These are phyloP conservation scores for Bungarus multicinctus DNA, from an alignment of 2,113 vertebrate species.

Conservation along the genomic window DNA sequence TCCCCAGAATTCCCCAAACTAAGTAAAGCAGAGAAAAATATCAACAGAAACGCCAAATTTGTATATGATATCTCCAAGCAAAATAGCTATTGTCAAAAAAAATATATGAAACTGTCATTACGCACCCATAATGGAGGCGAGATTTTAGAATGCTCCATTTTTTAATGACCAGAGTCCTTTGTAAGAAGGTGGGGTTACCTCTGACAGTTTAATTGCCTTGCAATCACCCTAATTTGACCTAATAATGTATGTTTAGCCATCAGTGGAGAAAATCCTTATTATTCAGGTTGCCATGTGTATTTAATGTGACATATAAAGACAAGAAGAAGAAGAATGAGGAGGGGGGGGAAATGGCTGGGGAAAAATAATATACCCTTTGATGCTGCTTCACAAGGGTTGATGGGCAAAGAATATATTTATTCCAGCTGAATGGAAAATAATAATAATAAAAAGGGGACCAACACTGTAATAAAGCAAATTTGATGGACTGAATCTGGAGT, in stretches of 20 bases:
- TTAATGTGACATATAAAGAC: conserved; percentile 36
- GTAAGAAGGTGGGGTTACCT: conserved; percentile 45
- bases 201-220: conserved; percentile 67
- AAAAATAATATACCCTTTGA: conserved; percentile 33
- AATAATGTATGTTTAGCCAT: conserved; percentile 65
- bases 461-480: conserved; percentile 5
- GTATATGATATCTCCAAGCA: neutral
- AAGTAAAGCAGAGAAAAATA: neutral
- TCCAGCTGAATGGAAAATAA: conserved; percentile 31
- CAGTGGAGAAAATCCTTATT: conserved; percentile 57
- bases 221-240: conserved; percentile 70
- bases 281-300: conserved; percentile 55
- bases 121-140: neutral
- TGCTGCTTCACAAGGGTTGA: conserved; percentile 29
- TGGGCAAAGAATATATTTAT: conserved; percentile 35
- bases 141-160: neutral
- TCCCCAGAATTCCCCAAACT: neutral
- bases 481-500: conserved; percentile 13
- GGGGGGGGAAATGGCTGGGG: neutral
- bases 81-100: conserved; percentile 17
- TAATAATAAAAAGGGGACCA: conserved; percentile 14
- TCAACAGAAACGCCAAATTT: neutral
- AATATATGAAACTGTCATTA: conserved; percentile 9
- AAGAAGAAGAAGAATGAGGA: neutral
- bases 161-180: conserved; percentile 28